A percentile compares a stretch with the other conserved stretches of the same genome.
These are phyloP conservation scores for Lutraria lutraria DNA, from an alignment of 2,888 invertebrate genomes.

Conservation along the genomic window DNA sequence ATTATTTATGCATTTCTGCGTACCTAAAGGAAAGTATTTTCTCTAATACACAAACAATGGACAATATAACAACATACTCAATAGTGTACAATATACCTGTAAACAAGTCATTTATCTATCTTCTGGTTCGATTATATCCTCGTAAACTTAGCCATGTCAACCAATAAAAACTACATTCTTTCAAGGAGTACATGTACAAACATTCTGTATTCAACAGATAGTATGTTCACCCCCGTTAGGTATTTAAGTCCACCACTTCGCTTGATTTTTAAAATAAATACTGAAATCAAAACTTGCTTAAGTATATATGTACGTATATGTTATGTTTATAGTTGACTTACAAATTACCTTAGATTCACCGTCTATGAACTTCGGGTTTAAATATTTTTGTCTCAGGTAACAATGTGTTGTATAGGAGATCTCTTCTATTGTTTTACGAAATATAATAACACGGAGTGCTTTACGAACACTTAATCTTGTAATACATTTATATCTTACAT, in stretches of 20 bases:
- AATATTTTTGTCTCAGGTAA: not conserved
- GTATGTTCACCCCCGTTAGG: too few species aligned
- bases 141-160: too few species aligned
- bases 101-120: too few species aligned
- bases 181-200: too few species aligned
- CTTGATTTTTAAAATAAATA: not conserved
- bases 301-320: not conserved
- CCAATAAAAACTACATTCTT: too few species aligned
- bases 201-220: too few species aligned
- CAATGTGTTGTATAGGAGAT: not conserved
- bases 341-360: not conserved
- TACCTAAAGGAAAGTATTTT: too few species aligned
- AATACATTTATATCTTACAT: not conserved
- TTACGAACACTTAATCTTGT: not conserved
- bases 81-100: too few species aligned
- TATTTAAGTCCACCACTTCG: not conserved
- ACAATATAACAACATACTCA: too few species aligned
- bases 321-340: not conserved
- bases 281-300: not conserved
- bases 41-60: too few species aligned
- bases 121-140: too few species aligned
- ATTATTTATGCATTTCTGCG: too few species aligned
- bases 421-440: not conserved
- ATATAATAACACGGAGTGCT: not conserved
- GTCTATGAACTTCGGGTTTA: not conserved